Conservation (phyloP, 2,113 vertebrate genomes). For the Galeopterus variegatus region DNA sequence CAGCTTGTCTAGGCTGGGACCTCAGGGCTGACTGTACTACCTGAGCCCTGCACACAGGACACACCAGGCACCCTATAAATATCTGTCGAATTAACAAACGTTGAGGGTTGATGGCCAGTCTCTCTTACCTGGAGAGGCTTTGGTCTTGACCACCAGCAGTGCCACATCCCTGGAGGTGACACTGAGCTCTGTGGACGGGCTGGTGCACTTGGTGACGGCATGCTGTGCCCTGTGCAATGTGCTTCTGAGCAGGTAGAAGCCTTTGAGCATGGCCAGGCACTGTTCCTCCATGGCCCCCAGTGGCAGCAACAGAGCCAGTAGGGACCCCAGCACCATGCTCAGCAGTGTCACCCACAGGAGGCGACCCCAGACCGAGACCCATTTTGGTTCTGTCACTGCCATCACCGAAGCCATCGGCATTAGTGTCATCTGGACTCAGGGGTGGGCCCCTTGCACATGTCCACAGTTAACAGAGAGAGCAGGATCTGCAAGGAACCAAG, state of each 20-base stretch:
- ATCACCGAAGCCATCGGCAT: conserved; percentile 88
- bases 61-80: background rate
- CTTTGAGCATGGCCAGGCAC: conserved; percentile 88
- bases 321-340: conserved; percentile 89
- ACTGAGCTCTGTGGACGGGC: conserved; percentile 93
- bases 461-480: background rate
- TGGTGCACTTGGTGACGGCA: conserved; percentile 60
- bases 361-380: conserved; percentile 88
- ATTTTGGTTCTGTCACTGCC: conserved; percentile 90
- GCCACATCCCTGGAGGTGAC: conserved; percentile 90
- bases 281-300: conserved; percentile 91
- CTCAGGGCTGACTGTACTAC: background rate
- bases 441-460: background rate
- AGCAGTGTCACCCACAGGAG: conserved; percentile 91
- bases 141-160: conserved; percentile 91
- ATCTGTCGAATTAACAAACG: accelerated
- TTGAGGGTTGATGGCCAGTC: accelerated
- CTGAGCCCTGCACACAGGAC: background rate
- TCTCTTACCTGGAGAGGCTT: conserved; percentile 92
- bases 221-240: conserved; percentile 87
- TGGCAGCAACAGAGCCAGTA: conserved; percentile 92
- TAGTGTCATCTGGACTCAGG: conserved; percentile 85
- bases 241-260: conserved; percentile 91
- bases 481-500: conserved; percentile 31
- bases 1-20: background rate